These are phyloP conservation scores for Drosophila multiciliata DNA, from an alignment of 2,888 invertebrate species.

Conservation along the genomic window DNA sequence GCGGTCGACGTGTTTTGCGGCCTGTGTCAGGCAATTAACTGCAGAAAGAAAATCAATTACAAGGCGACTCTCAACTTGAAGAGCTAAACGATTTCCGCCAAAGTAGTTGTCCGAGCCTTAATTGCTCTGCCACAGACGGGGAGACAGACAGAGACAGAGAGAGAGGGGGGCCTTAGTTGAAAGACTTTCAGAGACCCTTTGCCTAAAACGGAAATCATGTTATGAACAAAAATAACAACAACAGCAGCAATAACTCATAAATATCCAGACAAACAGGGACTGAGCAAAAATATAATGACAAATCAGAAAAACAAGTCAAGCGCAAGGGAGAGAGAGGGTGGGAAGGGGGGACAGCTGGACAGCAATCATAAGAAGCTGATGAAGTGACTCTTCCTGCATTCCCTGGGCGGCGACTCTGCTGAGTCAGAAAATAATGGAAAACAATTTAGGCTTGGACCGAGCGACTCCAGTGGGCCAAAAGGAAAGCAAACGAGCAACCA, in stretches of 20 bases:
- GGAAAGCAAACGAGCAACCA: conserved; percentile 19
- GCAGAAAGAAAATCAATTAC: conserved; percentile 71
- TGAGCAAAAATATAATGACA: conserved; percentile 69
- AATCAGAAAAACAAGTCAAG: conserved; percentile 68
- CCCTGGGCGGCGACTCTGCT: conserved; percentile 43
- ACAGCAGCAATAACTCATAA: conserved; percentile 64
- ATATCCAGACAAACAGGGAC: conserved; percentile 41
- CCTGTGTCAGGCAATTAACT: conserved; percentile 68
- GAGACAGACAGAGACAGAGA: not conserved
- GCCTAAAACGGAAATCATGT: conserved; percentile 77
- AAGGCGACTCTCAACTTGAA: conserved; percentile 52
- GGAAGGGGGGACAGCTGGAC: conserved; percentile 56
- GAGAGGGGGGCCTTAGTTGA: conserved; percentile 4
- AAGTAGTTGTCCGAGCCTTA: conserved; percentile 61
- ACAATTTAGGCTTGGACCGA: conserved; percentile 60
- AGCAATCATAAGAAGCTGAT: conserved; percentile 67
- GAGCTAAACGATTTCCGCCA: conserved; percentile 73
- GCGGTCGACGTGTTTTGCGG: conserved; percentile 65
- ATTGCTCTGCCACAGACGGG: conserved; percentile 46
- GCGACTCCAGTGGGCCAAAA: conserved; percentile 14
- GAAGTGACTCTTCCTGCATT: conserved; percentile 58
- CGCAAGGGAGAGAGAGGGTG: not conserved
- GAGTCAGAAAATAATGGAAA: conserved; percentile 75
- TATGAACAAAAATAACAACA: conserved; percentile 46
- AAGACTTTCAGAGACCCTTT: conserved; percentile 44